Evolutionary conservation across 2,888 invertebrate species (phyloP), one percentile per base, ranked within the genome.

Genomic region (Ernsta delagoae): DNA sequence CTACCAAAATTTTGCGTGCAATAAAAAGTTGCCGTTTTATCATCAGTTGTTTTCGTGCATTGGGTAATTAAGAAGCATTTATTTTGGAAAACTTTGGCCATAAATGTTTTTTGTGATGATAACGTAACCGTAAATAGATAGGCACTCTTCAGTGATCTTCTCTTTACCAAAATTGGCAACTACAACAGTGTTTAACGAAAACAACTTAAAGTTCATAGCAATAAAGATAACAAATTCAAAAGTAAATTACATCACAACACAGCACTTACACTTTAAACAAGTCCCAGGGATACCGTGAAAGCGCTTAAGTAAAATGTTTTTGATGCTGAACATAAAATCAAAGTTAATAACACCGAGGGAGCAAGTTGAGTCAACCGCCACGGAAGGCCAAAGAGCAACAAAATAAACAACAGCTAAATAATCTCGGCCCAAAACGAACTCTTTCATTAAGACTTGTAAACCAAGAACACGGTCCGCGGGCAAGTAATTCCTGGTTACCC

Each of bases 371-470:
- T 74, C 77, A 76, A 75, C 76, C 74, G 74, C 75, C 74, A 74
- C 71, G 75, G 75, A 76, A 77, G 64, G 65, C 74, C 74, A 73
- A 72, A 34, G 53, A 77, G 77, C 75, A 83, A 77, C 77, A 81
- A 85, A 88, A 87, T 85, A 87, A 88, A 86, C 83, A 84, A 83
- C 81, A 79, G 81, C 75, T 74, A 82, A 88, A 87, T 86, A 86
- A 85, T 88, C 83, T 83, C 80, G 73, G 77, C 79, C 65, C 79
- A 82, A 80, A 84, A 83, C 80, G 81, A 87, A 86, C 84, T 86
- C 87, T 89, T 90, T 88, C 87, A 89, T 89, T 89, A 88, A 83
- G 84, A 83, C 77, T 82, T 77, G 79, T 77, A 79, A 81, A 78
- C 81, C 80, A 83, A 87, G 85, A 86, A 85, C 82, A 79, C 78